These are phyloP conservation scores for Psammodynastes pulverulentus DNA, from an alignment of 2,113 vertebrate species.

Conservation along the genomic window DNA sequence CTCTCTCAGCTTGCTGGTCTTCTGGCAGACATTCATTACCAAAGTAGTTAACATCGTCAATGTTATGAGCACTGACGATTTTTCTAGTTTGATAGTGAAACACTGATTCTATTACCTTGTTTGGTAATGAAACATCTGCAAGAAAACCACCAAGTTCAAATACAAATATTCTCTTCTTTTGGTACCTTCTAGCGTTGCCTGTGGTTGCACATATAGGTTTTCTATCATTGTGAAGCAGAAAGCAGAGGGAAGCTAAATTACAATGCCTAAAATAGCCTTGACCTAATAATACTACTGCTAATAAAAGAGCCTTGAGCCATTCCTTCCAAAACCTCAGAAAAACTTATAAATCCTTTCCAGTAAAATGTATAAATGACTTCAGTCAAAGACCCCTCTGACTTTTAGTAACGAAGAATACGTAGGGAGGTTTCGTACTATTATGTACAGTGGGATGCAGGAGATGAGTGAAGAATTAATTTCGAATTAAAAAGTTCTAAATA, in stretches of 20 bases:
- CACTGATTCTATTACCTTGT: not conserved
- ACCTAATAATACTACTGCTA: not conserved
- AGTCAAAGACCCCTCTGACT: not conserved
- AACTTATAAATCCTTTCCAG: not conserved
- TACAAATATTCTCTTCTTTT: not conserved
- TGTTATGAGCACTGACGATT: not conserved
- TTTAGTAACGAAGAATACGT: not conserved
- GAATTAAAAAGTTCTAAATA: not conserved
- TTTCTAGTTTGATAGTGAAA: not conserved
- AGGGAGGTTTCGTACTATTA: not conserved
- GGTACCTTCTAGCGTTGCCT: not conserved
- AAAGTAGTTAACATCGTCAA: not conserved
- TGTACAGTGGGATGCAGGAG: not conserved
- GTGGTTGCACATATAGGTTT: not conserved
- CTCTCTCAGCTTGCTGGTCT: not conserved
- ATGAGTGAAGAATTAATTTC: not conserved
- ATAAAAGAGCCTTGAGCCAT: not conserved
- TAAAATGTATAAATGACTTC: not conserved
- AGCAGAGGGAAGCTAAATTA: not conserved
- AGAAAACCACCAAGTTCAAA: no score
- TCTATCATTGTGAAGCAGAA: not conserved
- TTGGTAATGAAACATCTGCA: not conserved
- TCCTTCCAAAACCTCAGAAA: not conserved
- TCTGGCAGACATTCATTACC: not conserved
- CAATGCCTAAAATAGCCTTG: not conserved